A percentile compares a stretch with the other conserved stretches of the same genome.
Evolutionary conservation across 2,797 vertebrate genomes (phyloP).

Genomic region (Pangasius djambal): DNA sequence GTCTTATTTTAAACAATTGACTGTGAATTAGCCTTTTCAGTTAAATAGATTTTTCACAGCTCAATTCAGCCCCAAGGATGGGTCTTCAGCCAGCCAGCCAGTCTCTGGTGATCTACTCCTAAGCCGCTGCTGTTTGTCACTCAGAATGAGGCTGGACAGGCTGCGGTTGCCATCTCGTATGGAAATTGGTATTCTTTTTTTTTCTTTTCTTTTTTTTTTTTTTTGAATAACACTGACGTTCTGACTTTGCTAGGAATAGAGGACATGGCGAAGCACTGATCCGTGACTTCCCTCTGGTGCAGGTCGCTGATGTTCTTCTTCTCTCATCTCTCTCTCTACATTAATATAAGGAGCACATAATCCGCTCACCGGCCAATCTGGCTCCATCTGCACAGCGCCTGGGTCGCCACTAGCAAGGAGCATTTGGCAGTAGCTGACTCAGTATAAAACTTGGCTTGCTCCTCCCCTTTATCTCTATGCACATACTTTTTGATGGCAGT

Average conservation of each 20-base stretch:
- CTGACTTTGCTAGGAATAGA: slow-evolving; percentile 55
- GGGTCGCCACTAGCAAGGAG: slow-evolving; percentile 69
- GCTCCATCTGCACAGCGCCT: slow-evolving; percentile 72
- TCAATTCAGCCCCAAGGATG: slow-evolving; percentile 70
- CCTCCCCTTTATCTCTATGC: slow-evolving; percentile 73
- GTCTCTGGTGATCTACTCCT: slow-evolving; percentile 74
- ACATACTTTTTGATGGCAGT: slow-evolving; percentile 81
- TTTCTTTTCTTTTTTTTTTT: slow-evolving; percentile 12
- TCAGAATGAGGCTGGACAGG: slow-evolving; percentile 69
- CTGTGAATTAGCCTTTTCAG: slow-evolving; percentile 68
- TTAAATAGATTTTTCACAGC: slow-evolving; percentile 72
- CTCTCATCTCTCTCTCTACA: slow-evolving; percentile 43
- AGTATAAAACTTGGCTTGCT: slow-evolving; percentile 73
- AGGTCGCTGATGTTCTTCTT: slow-evolving; percentile 57
- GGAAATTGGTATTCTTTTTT: slow-evolving; percentile 51
- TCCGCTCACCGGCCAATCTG: slow-evolving; percentile 68
- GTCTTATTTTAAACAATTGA: slow-evolving; percentile 58
- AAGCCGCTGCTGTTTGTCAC: slow-evolving; percentile 77
- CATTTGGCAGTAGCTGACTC: slow-evolving; percentile 69
- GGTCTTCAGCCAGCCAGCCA: slow-evolving; percentile 72
- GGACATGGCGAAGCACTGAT: slow-evolving; percentile 49
- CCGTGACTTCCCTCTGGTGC: slow-evolving; percentile 52
- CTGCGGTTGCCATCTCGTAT: slow-evolving; percentile 60
- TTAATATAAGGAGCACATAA: slow-evolving; percentile 72
- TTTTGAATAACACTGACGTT: slow-evolving; percentile 56